These are phyloP conservation scores for Laticauda colubrina DNA, from an alignment of 2,113 vertebrate genomes.

Conservation along the genomic window DNA sequence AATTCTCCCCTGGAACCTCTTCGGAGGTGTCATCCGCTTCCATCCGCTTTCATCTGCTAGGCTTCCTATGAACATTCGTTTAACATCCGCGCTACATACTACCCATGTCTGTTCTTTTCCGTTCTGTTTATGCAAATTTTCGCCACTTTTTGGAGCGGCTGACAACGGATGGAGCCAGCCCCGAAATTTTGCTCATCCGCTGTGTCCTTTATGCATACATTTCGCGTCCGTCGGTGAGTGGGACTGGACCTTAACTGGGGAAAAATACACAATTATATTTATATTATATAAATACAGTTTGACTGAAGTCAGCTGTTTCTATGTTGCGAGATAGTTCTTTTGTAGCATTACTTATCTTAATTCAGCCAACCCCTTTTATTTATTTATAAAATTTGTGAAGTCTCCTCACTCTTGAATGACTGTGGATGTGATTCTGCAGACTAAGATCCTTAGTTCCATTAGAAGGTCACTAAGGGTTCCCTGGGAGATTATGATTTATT, in stretches of 20 bases:
- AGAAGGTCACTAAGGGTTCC: neutral
- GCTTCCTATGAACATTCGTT: too few relatives aligned
- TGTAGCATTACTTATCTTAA: neutral
- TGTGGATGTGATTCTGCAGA: neutral
- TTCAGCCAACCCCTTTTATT: neutral
- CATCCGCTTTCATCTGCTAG: too few relatives aligned
- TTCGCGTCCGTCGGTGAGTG: too few relatives aligned
- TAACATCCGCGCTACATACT: too few relatives aligned
- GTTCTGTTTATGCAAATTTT: too few relatives aligned
- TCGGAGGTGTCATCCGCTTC: too few relatives aligned
- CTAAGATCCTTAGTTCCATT: neutral
- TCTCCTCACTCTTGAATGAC: neutral
- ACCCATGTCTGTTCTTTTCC: too few relatives aligned
- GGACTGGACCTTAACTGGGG: neutral
- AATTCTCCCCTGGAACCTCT: too few relatives aligned
- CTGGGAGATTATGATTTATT: neutral
- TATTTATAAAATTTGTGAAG: neutral
- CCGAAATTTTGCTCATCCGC: too few relatives aligned
- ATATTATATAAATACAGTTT: neutral
- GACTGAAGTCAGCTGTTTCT: neutral
- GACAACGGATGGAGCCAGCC: too few relatives aligned
- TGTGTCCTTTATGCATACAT: too few relatives aligned
- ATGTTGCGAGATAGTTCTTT: neutral
- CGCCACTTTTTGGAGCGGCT: too few relatives aligned
- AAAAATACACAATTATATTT: neutral